phyloP scores from a whole-genome alignment of 2,888 invertebrate genomes.

The Trissolcus brochymenae region DNA sequence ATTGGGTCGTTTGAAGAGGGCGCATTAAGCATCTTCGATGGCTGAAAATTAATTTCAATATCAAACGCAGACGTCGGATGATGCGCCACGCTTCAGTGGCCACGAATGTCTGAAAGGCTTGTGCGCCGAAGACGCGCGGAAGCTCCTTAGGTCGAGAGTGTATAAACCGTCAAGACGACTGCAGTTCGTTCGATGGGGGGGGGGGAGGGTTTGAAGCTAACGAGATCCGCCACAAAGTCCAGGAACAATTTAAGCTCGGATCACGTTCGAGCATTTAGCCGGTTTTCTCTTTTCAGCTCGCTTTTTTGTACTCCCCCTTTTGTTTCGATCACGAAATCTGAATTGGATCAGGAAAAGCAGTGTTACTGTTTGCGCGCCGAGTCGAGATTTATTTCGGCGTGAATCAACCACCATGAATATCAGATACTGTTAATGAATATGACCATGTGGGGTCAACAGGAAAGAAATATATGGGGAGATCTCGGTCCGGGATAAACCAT shows the following conservation, averaged over 20 bases:
- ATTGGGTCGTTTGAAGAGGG: conserved; percentile 50
- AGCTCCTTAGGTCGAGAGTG: conserved; percentile 61
- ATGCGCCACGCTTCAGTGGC: conserved; percentile 64
- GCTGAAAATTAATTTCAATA: conserved; percentile 74
- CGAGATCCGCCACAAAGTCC: conserved; percentile 63
- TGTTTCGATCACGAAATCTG: conserved; percentile 37
- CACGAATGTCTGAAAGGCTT: conserved; percentile 72
- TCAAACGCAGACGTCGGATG: conserved; percentile 62
- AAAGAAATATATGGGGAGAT: conserved; percentile 57
- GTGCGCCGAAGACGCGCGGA: conserved; percentile 59
- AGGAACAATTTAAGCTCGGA: conserved; percentile 69
- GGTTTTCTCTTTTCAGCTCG: conserved; percentile 29
- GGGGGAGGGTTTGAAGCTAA: conserved; percentile 47
- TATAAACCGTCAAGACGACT: conserved; percentile 59
- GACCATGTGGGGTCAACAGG: conserved; percentile 58
- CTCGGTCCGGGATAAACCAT: conserved; percentile 23
- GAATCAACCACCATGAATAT: conserved; percentile 74
- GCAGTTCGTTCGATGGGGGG: conserved; percentile 35
- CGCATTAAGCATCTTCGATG: conserved; percentile 64
- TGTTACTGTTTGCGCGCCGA: conserved; percentile 52
- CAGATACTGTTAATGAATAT: conserved; percentile 74
- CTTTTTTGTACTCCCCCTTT: conserved; percentile 17
- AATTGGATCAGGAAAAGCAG: conserved; percentile 50
- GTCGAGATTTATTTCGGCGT: conserved; percentile 71
- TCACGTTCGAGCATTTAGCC: conserved; percentile 68